Evolutionary conservation across 2,888 invertebrate species (phyloP).

Genomic region (Arctia plantaginis): DNA sequence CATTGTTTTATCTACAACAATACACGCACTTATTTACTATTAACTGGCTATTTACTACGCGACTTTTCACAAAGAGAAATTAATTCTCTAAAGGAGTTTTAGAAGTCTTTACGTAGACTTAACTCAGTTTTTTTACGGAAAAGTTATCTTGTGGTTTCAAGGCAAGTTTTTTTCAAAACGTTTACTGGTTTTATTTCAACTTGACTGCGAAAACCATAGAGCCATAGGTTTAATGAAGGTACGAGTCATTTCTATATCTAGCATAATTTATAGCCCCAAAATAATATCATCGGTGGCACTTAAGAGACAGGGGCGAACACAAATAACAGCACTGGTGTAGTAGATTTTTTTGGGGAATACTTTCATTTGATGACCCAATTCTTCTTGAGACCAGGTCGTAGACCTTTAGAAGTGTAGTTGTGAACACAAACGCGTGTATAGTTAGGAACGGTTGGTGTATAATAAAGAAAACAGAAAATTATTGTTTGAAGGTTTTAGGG

Average conservation of each 20-base stretch:
- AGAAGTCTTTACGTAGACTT: background rate
- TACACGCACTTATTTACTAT: background rate
- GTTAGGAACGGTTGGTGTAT: background rate
- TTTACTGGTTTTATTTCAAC: background rate
- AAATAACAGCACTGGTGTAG: background rate
- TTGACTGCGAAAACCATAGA: background rate
- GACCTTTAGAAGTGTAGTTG: background rate
- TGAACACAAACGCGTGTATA: background rate
- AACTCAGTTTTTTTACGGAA: background rate
- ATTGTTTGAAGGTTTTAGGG: background rate
- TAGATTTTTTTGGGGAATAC: background rate
- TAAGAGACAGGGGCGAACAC: background rate
- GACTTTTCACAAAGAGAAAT: too few species aligned
- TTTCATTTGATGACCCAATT: background rate
- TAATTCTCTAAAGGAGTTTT: background rate
- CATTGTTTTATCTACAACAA: too few species aligned
- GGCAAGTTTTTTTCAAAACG: background rate
- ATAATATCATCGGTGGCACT: background rate
- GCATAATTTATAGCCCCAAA: background rate
- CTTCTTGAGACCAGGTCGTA: background rate
- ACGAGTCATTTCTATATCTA: background rate
- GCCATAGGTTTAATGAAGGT: background rate
- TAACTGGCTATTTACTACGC: too few species aligned
- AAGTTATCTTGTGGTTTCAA: background rate
- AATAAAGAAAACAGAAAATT: background rate